Percentiles rank a stretch among this genome's conserved stretches.
Conservation (phyloP, 2,797 vertebrate genomes). For the Notolabrus celidotus region DNA sequence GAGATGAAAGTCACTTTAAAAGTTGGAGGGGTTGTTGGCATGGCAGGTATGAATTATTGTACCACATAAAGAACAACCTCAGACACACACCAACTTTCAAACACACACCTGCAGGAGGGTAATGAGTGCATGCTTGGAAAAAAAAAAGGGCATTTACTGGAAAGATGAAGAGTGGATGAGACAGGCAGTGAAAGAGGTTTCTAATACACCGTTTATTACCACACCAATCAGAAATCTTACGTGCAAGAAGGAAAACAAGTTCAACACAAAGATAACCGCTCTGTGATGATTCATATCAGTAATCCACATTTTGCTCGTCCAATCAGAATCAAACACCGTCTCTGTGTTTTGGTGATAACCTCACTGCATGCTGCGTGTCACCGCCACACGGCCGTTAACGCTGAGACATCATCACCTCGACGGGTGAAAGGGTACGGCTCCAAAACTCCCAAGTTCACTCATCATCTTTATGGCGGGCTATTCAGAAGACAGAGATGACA, state of each 20-base stretch:
- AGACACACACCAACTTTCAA: constrained; percentile 10
- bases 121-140: constrained; percentile 34
- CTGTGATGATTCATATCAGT: no score
- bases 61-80: constrained; percentile 1
- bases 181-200: neutral
- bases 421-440: constrained; percentile 66
- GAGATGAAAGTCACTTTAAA: constrained; percentile 41
- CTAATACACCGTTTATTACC: neutral
- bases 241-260: no score
- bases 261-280: no score
- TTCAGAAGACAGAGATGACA: constrained; percentile 78
- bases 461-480: constrained; percentile 75
- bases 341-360: neutral
- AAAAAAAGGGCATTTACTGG: constrained; percentile 45
- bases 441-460: constrained; percentile 70
- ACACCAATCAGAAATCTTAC: neutral
- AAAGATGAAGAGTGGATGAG: constrained; percentile 56
- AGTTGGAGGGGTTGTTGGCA: constrained; percentile 31
- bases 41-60: constrained; percentile 5
- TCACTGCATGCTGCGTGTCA: neutral
- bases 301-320: neutral
- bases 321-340: neutral
- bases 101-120: constrained; percentile 5
- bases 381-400: constrained; percentile 25
- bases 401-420: constrained; percentile 59